Evolutionary conservation across 1,140 invertebrate species (phyloP), one percentile per base, ranked within the genome.

Genomic region (Brachionus koreanus): DNA sequence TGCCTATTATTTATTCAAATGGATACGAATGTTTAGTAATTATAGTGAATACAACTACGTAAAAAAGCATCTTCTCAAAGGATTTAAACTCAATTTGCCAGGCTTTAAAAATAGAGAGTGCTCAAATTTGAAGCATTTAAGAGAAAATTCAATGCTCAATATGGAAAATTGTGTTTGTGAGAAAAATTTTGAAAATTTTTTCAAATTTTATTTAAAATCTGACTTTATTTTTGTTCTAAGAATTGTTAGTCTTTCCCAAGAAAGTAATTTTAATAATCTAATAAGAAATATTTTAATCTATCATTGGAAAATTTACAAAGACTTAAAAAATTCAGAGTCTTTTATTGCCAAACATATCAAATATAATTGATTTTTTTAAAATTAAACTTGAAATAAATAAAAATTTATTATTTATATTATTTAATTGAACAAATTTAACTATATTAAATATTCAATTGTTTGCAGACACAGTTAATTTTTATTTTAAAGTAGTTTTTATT

Each of bases 211-310:
- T 74, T 74, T 74, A 46, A 74, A 23, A 35, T 74, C 39, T 3
- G 39, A 74, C 7, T 46, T 74, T 74, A 46, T 74, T 29, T 74
- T 74, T 74, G 19, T 74, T 25, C 25, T 74, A 25, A 74, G 39
- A 46, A 46, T 74, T 25, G 25, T 74, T 25, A 74, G 69, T n/a
- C 23, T 74, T 23, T 25, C 23, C 43, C 39, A 74, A 23, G 42
- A 74, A 46, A 74, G 33, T 12, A 74, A 74, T 9, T 42, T 69
- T 39, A 39, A 69, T 69, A 46, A 10, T 25, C n/a, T 74, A 0
- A 49, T 43, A 3, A 5, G 43, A 9, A 19, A 74, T 46, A 29
- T 74, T 46, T 46, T 74, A 13, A 43, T 74, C 43, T 74, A 74
- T n/a, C 69, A 74, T 49, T 74, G 69, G 69, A 74, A 74, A 29